Conservation (phyloP, 2,113 vertebrate genomes). For the Amia ocellicauda region DNA sequence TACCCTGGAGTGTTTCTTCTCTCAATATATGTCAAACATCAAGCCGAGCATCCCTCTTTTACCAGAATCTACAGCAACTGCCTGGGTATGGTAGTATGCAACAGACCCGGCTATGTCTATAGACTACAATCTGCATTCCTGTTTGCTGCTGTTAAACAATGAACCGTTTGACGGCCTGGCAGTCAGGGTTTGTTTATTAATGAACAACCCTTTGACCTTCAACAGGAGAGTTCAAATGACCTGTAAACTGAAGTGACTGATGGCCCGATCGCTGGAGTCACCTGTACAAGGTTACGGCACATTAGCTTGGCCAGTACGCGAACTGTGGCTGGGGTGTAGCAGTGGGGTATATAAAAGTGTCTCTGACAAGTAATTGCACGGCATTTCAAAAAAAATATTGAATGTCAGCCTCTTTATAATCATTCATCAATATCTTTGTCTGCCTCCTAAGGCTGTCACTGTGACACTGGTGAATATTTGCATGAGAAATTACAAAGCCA, state of each 20-base stretch:
- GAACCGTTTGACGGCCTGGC: neutral
- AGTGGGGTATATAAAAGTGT: neutral
- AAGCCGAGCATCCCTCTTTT: no score
- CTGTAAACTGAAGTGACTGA: constrained; percentile 15
- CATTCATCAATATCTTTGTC: constrained; percentile 17
- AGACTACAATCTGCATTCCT: no score
- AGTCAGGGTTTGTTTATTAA: constrained; percentile 3
- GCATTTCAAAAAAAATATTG: constrained; percentile 23
- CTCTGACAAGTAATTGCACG: constrained; percentile 15
- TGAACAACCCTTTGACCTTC: constrained; percentile 6
- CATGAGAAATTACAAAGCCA: constrained; percentile 15
- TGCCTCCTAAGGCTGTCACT: constrained; percentile 1
- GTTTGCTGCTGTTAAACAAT: neutral
- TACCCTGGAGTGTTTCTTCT: neutral
- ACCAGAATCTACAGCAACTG: no score
- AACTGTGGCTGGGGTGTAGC: neutral
- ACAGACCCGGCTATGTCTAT: no score
- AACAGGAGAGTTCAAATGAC: constrained; percentile 8
- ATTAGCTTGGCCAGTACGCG: neutral
- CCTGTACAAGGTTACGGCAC: neutral
- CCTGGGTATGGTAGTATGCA: no score
- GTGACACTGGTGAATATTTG: neutral
- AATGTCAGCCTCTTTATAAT: constrained; percentile 26
- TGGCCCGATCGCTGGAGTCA: neutral
- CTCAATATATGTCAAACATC: neutral